Evolutionary conservation across 2,888 invertebrate species (phyloP).

Genomic region (Acronicta leporina): DNA sequence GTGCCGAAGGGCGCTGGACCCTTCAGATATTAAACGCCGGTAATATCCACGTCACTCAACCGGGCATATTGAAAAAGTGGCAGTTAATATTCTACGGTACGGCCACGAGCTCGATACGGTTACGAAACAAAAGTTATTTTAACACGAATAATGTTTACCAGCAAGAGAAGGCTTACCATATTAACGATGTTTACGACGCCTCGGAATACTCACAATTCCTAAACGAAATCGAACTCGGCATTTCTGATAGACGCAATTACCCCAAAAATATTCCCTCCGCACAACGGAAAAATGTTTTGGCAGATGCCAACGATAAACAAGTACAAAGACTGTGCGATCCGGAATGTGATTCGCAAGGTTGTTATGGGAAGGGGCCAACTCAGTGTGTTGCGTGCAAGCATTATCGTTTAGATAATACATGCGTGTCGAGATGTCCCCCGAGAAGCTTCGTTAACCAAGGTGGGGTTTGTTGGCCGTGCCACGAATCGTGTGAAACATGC

Average conservation of each 20-base stretch:
- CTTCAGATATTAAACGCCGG: conserved; percentile 93
- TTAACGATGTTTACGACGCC: conserved; percentile 90
- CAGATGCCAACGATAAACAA: conserved; percentile 90
- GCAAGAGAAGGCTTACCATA: conserved; percentile 88
- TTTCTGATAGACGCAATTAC: conserved; percentile 90
- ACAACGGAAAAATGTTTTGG: conserved; percentile 89
- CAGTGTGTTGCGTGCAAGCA: conserved; percentile 95
- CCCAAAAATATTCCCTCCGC: conserved; percentile 91
- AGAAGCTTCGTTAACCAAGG: conserved; percentile 95
- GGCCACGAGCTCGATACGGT: conserved; percentile 93
- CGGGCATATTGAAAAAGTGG: conserved; percentile 97
- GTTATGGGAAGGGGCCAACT: conserved; percentile 95
- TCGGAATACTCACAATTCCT: conserved; percentile 89
- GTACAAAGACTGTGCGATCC: conserved; percentile 93
- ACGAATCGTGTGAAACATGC: conserved; percentile 96
- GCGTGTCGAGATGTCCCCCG: conserved; percentile 95
- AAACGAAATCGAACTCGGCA: conserved; percentile 84
- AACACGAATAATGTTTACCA: conserved; percentile 82
- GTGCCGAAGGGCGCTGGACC: conserved; percentile 96
- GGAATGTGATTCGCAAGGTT: conserved; percentile 93
- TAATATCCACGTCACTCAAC: conserved; percentile 94
- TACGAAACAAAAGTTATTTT: conserved; percentile 90
- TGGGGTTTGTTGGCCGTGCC: conserved; percentile 95
- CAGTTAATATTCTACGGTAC: conserved; percentile 99
- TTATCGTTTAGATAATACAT: conserved; percentile 95